Evolutionary conservation across 2,797 vertebrate species (phyloP).

Genomic region (Stomatorhinus walkeri): DNA sequence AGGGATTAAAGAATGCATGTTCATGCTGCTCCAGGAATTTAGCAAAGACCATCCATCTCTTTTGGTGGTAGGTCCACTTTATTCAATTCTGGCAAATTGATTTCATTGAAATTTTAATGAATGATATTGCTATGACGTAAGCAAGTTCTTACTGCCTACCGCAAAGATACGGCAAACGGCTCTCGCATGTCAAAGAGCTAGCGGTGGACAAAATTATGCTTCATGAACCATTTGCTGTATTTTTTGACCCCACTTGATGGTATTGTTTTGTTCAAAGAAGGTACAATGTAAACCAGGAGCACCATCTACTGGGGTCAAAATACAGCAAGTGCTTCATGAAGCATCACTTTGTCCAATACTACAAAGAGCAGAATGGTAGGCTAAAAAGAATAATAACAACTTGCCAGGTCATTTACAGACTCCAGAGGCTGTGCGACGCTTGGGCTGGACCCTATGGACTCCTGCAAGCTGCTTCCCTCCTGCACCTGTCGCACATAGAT

Average conservation of each 20-base stretch:
- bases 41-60: background rate
- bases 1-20: background rate
- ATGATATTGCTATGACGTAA: background rate
- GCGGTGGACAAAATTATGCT: background rate
- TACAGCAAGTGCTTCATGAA: background rate
- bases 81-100: background rate
- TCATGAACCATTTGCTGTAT: background rate
- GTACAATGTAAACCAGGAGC: background rate
- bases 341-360: background rate
- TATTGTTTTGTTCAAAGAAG: background rate
- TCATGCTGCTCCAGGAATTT: background rate
- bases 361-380: background rate
- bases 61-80: background rate
- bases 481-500: constrained; percentile 47
- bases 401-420: constrained; percentile 35
- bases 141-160: background rate
- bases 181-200: background rate
- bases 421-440: constrained; percentile 39
- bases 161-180: background rate
- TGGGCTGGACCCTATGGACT: constrained; percentile 35
- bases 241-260: background rate
- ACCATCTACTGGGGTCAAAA: background rate
- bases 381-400: background rate
- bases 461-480: constrained; percentile 41
- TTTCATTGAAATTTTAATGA: background rate